These are phyloP conservation scores for Radopholus similis DNA, from an alignment of 1,140 invertebrate species.

Conservation along the genomic window DNA sequence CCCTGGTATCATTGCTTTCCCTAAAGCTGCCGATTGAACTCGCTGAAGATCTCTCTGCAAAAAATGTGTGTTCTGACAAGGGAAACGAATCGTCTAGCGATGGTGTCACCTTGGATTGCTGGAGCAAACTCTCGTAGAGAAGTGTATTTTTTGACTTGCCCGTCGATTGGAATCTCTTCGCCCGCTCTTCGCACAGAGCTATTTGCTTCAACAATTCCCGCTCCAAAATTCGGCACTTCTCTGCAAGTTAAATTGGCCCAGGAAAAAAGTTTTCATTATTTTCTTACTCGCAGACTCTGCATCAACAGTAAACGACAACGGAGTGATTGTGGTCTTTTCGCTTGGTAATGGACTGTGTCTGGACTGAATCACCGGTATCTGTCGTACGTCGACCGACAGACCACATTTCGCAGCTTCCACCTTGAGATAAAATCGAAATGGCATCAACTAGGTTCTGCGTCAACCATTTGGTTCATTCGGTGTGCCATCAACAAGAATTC, in stretches of 20 bases:
- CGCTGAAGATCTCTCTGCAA: conserved; percentile 6
- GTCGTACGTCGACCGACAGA: conserved; percentile 17
- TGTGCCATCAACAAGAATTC: neutral
- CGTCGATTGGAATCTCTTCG: conserved; percentile 24
- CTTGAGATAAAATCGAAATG: neutral
- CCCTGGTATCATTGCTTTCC: neutral
- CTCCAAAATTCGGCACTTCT: conserved; percentile 12
- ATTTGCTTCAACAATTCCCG: conserved; percentile 23
- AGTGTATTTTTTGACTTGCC: conserved; percentile 20
- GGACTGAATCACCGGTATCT: conserved; percentile 16
- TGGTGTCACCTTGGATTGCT: conserved; percentile 2
- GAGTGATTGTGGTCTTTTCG: too few species aligned
- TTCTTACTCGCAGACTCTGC: conserved; percentile 1
- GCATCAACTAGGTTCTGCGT: neutral
- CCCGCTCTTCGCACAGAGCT: conserved; percentile 2
- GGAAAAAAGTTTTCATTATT: neutral
- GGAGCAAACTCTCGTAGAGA: conserved; percentile 22
- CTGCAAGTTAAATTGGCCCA: neutral
- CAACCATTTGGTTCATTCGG: neutral
- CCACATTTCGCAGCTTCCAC: conserved; percentile 26
- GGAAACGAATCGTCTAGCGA: neutral
- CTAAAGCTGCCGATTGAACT: conserved; percentile 1
- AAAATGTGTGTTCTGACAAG: too few species aligned
- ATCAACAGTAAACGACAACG: too few species aligned
- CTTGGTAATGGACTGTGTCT: neutral